Conservation (phyloP, 2,797 vertebrate species). For the Leptodactylus fallax region DNA sequence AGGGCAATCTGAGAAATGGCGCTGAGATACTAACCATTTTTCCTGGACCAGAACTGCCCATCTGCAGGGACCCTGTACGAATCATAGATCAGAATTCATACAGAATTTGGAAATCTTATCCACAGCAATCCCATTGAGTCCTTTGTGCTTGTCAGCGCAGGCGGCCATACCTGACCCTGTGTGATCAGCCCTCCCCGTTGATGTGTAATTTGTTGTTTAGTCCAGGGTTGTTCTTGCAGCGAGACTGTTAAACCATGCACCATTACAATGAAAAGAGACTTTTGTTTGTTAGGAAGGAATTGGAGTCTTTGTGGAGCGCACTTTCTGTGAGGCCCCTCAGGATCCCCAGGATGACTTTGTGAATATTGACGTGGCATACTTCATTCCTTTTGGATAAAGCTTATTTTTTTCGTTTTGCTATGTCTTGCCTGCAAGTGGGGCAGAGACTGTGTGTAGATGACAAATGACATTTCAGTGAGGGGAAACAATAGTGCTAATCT, state of each 20-base stretch:
- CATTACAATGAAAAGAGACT: conserved; percentile 35
- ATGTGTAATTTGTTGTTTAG: conserved; percentile 24
- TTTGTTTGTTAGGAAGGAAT: conserved; percentile 48
- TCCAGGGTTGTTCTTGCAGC: not conserved
- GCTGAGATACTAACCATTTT: no score
- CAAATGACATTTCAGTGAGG: not conserved
- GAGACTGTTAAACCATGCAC: not conserved
- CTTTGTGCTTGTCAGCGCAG: not conserved
- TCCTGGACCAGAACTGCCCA: no score
- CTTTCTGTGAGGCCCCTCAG: conserved; percentile 53
- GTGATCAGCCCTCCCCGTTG: not conserved
- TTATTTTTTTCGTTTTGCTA: conserved; percentile 25
- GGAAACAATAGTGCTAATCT: conserved; percentile 1
- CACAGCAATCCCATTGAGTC: not conserved
- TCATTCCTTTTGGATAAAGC: conserved; percentile 54
- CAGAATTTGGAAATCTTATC: not conserved
- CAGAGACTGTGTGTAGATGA: not conserved
- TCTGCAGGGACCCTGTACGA: no score
- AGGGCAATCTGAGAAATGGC: no score
- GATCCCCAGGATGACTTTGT: conserved; percentile 59
- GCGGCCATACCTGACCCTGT: not conserved
- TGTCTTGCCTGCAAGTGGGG: not conserved
- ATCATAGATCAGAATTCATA: not conserved
- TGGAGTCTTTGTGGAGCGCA: conserved; percentile 34
- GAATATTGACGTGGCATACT: conserved; percentile 54